A percentile compares a stretch with the other conserved stretches of the same genome.
Evolutionary conservation across 2,113 vertebrate genomes (phyloP).

Genomic region (Callipepla squamata): DNA sequence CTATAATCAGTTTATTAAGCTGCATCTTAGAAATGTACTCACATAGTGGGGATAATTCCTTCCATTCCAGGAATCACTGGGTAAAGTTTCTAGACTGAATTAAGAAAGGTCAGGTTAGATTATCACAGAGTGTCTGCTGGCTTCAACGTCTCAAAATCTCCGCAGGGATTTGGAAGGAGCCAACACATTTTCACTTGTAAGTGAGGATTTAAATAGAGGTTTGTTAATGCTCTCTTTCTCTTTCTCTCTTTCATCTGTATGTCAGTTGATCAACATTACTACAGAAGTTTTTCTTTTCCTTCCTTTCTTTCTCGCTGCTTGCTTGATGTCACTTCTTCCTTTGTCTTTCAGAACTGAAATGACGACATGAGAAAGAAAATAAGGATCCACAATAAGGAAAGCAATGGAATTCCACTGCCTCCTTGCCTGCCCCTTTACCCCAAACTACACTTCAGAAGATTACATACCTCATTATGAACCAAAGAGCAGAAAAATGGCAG

Average conservation of each 20-base stretch:
- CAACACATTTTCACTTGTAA: conserved; percentile 72
- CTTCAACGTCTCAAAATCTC: conserved; percentile 46
- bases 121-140: conserved; percentile 52
- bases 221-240: neutral
- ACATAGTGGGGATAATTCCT: conserved; percentile 67
- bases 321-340: neutral
- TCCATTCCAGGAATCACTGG: conserved; percentile 55
- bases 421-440: neutral
- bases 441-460: neutral
- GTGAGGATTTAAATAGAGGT: conserved; percentile 34
- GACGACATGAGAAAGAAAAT: neutral
- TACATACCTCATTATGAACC: neutral
- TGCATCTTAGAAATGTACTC: conserved; percentile 58
- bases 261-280: neutral
- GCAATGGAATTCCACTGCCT: neutral
- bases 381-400: neutral
- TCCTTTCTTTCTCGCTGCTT: neutral
- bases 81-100: conserved; percentile 59
- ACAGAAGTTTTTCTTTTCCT: neutral
- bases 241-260: neutral
- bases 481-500: neutral
- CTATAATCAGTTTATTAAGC: conserved; percentile 72
- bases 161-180: conserved; percentile 60
- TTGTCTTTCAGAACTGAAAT: neutral
- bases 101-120: conserved; percentile 57